Percentiles rank a stretch among this genome's conserved stretches.
These are phyloP conservation scores for Micoletzkya japonica DNA, from an alignment of 2,888 invertebrate species.

Conservation along the genomic window DNA sequence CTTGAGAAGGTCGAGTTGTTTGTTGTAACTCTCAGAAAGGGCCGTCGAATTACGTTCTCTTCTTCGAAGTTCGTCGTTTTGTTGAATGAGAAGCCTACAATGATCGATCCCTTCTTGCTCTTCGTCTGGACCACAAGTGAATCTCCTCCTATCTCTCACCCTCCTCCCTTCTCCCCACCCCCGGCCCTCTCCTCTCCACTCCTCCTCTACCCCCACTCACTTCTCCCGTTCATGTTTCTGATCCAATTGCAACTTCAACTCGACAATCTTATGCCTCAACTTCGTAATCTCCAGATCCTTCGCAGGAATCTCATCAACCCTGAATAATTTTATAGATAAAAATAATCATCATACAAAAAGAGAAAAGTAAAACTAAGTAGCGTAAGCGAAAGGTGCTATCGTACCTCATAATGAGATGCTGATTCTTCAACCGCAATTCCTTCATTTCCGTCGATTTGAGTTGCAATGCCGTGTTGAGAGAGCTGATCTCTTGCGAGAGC, in stretches of 20 bases:
- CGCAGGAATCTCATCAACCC: constrained; percentile 52
- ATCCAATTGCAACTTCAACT: constrained; percentile 78
- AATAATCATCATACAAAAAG: too few relatives aligned
- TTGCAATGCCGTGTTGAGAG: constrained; percentile 51
- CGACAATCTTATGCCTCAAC: constrained; percentile 82
- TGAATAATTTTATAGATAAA: too few relatives aligned
- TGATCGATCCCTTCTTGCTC: neutral
- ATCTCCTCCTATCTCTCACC: too few relatives aligned
- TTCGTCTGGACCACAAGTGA: neutral
- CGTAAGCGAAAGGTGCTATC: neutral
- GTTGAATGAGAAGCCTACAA: constrained; percentile 43
- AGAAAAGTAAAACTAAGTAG: neutral
- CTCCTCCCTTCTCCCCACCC: too few relatives aligned
- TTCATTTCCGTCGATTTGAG: constrained; percentile 53
- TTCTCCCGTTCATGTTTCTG: constrained; percentile 76
- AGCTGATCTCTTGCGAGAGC: constrained; percentile 49
- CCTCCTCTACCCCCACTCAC: constrained; percentile 31
- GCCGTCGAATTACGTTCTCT: constrained; percentile 6
- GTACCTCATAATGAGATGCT: constrained; percentile 28
- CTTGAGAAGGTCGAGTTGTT: constrained; percentile 17
- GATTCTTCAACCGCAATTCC: constrained; percentile 44
- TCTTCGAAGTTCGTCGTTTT: constrained; percentile 46
- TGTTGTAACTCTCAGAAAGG: constrained; percentile 9
- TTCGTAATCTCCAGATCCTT: constrained; percentile 70
- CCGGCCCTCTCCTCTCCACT: too few relatives aligned